These are phyloP conservation scores for Drosophila borealis DNA, from an alignment of 2,888 invertebrate genomes.

Conservation along the genomic window DNA sequence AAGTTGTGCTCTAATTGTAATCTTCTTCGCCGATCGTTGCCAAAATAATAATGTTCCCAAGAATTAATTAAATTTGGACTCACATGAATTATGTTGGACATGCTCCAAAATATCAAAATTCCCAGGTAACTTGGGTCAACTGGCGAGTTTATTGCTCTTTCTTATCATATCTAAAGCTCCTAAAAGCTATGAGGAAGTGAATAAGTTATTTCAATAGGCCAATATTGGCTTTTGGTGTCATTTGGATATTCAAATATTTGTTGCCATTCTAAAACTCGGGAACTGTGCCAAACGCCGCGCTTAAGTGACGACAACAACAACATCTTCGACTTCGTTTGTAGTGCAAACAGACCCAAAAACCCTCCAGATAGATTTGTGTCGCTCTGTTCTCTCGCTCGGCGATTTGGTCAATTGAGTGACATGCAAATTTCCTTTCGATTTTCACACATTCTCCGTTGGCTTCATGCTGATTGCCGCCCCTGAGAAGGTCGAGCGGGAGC, in stretches of 20 bases:
- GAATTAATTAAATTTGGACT: constrained; percentile 36
- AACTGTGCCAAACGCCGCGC: constrained; percentile 56
- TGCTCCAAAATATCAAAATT: constrained; percentile 31
- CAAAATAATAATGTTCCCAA: constrained; percentile 59
- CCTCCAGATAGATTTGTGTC: constrained; percentile 53
- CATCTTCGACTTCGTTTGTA: constrained; percentile 54
- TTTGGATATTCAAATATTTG: constrained; percentile 68
- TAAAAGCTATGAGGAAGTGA: constrained; percentile 63
- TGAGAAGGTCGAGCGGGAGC: constrained; percentile 49
- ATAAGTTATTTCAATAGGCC: constrained; percentile 38
- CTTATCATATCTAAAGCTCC: constrained; percentile 44
- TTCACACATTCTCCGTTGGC: constrained; percentile 65
- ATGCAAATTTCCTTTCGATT: constrained; percentile 78
- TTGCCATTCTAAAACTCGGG: constrained; percentile 54
- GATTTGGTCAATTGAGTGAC: constrained; percentile 69
- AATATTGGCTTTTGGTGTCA: constrained; percentile 52
- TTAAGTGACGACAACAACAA: constrained; percentile 44
- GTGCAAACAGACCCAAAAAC: constrained; percentile 63
- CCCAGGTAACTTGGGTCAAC: constrained; percentile 29
- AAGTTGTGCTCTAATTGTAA: constrained; percentile 70
- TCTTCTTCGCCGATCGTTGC: constrained; percentile 54
- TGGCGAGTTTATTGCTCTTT: constrained; percentile 60
- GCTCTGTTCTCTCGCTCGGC: constrained; percentile 39
- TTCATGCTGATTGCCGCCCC: constrained; percentile 53
- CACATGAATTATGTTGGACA: constrained; percentile 32